Evolutionary conservation across 2,797 vertebrate species (phyloP).

Genomic region (Melanotaenia nigrans): DNA sequence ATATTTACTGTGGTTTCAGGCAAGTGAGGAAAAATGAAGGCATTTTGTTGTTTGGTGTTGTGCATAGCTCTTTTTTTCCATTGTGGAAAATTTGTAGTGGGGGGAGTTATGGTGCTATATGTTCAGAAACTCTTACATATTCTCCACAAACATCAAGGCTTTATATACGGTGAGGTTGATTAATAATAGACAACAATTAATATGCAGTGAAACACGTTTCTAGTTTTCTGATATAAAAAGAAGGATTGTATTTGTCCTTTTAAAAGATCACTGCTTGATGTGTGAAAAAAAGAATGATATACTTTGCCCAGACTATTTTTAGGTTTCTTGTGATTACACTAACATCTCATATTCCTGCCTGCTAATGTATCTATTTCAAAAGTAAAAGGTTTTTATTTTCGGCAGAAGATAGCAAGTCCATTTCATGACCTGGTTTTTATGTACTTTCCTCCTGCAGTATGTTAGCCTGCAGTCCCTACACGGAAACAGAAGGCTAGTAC

Average conservation of each 20-base stretch:
- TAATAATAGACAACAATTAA: constrained; percentile 14
- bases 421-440: constrained; percentile 72
- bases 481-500: constrained; percentile 76
- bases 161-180: constrained; percentile 21
- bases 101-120: constrained; percentile 6
- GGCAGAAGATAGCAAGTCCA: constrained; percentile 34
- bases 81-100: constrained; percentile 7
- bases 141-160: constrained; percentile 10
- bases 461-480: constrained; percentile 66
- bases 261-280: neutral
- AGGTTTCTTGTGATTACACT: neutral
- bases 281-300: neutral
- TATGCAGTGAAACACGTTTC: constrained; percentile 10
- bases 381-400: constrained; percentile 23
- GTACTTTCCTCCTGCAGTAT: constrained; percentile 51
- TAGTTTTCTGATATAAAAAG: neutral
- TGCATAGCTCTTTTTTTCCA: constrained; percentile 9
- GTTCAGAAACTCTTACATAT: constrained; percentile 37
- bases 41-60: constrained; percentile 6
- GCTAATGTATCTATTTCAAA: constrained; percentile 40
- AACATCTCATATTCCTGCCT: neutral
- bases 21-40: constrained; percentile 12
- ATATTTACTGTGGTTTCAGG: constrained; percentile 45
- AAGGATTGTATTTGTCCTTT: neutral
- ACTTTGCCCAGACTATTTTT: constrained; percentile 13